Percentiles rank a stretch among this genome's conserved stretches.
phyloP scores from a whole-genome alignment of 2,888 invertebrate species.

The Augiades crinisus region DNA sequence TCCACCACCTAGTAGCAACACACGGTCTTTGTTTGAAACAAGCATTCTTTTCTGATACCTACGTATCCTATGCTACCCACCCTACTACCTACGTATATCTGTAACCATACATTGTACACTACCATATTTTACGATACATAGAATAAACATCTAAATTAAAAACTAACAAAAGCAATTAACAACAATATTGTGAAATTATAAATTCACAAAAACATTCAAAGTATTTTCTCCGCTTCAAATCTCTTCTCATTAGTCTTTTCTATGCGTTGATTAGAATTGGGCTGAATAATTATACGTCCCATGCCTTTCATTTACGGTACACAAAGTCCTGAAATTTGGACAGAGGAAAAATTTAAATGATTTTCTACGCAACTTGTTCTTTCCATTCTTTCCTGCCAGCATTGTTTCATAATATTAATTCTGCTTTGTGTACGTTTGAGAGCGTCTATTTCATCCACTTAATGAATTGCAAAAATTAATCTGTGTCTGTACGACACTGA shows the following conservation, averaged over 20 bases:
- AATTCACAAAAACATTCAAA: too few species aligned
- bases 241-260: not conserved
- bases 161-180: too few species aligned
- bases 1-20: too few species aligned
- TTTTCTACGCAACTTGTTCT: slow-evolving; percentile 14
- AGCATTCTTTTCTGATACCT: too few species aligned
- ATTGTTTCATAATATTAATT: slow-evolving; percentile 22
- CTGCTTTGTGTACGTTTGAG: slow-evolving; percentile 19
- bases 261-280: slow-evolving; percentile 11
- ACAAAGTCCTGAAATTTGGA: slow-evolving; percentile 15
- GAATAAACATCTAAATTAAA: too few species aligned
- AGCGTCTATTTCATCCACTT: slow-evolving; percentile 18
- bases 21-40: too few species aligned
- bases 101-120: too few species aligned
- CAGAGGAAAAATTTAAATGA: slow-evolving; percentile 11
- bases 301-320: slow-evolving; percentile 8
- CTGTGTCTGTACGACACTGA: slow-evolving; percentile 17
- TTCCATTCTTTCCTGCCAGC: slow-evolving; percentile 12
- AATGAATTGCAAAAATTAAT: slow-evolving; percentile 24
- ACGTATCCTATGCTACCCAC: too few species aligned
- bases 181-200: too few species aligned
- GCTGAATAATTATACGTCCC: slow-evolving; percentile 5
- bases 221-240: not conserved
- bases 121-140: too few species aligned
- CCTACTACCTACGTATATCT: too few species aligned